Evolutionary conservation across 2,113 vertebrate species (phyloP), one percentile per base, ranked within the genome.

Genomic region (Bos taurus): DNA sequence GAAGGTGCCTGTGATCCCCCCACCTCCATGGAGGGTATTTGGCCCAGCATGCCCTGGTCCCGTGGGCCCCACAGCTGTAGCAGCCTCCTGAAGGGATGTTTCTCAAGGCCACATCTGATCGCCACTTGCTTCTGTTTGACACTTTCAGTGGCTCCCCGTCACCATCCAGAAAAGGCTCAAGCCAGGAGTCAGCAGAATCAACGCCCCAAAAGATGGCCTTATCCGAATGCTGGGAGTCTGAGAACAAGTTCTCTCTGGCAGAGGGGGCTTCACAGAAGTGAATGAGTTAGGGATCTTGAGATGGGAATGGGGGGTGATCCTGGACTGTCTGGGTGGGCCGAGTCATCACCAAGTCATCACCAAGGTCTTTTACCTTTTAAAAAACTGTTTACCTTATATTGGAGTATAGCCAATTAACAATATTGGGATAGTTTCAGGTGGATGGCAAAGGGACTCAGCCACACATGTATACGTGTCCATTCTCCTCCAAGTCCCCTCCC

Each of bases 391-490:
- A 6, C 21, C 67, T 71, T 23, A 23, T 12, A 21, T 40, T 71
- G 67, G 64, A 71, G 64, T 36, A 23, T 21, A 36, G n/a, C n/a
- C 19, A 12, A 2, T 71, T 12, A 71, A 71, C 67, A 36, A 12
- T 6, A 5, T 23, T 23, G n/a, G 12, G 67, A 71, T 36, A 23
- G n/a, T 71, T 12, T 71, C n/a, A 36, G 67, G n/a, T 12, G 19
- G 67, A 23, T n/a, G 11, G n/a, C n/a, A 12, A 23, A 36, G n/a
- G n/a, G 67, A 71, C n/a, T 36, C 67, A 36, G n/a, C n/a, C 67
- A 3, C 0, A 23, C 2, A 2, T 36, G n/a, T 2, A 3, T 3
- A 6, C 5, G n/a, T 23, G 10, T 23, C 10, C n/a, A 3, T 36
- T 71, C 67, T 71, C 64, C 17, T 71, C 67, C n/a, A 23, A 71